Conservation (phyloP, 2,888 invertebrate species). For the Dione vanillae region DNA sequence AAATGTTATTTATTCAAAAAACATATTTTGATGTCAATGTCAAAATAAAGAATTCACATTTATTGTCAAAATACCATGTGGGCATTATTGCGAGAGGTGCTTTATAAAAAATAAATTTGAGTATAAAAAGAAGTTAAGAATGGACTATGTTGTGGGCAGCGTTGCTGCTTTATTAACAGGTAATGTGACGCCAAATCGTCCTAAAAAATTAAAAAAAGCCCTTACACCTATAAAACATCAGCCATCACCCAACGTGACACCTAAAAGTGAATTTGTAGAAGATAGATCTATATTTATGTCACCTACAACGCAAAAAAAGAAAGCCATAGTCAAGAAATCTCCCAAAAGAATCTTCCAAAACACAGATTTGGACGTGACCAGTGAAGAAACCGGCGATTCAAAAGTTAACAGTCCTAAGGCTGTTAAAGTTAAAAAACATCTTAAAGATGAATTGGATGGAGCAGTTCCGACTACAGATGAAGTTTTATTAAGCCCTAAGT, state of each 20-base stretch:
- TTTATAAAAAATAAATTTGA: slow-evolving; percentile 1
- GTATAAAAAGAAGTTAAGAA: slow-evolving; percentile 47
- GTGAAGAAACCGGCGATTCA: slow-evolving; percentile 56
- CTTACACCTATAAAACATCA: slow-evolving; percentile 77
- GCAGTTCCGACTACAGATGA: slow-evolving; percentile 23
- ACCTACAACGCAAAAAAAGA: slow-evolving; percentile 75
- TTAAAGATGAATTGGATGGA: slow-evolving; percentile 65
- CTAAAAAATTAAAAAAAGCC: slow-evolving; percentile 71
- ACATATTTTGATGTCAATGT: slow-evolving; percentile 22
- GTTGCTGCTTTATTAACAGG: slow-evolving; percentile 85
- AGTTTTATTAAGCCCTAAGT: slow-evolving; percentile 43
- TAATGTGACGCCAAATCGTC: slow-evolving; percentile 81
- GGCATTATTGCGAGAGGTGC: slow-evolving; percentile 34
- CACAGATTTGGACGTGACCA: slow-evolving; percentile 65
- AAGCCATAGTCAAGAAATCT: slow-evolving; percentile 76
- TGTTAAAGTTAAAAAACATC: slow-evolving; percentile 75
- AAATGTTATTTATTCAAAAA: too few relatives aligned
- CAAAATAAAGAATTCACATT: slow-evolving; percentile 9
- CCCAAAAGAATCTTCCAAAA: slow-evolving; percentile 78
- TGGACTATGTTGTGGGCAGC: slow-evolving; percentile 84
- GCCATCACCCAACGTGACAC: slow-evolving; percentile 75
- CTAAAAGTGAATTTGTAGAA: slow-evolving; percentile 72
- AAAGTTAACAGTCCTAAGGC: slow-evolving; percentile 63
- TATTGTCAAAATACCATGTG: slow-evolving; percentile 58
- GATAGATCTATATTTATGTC: slow-evolving; percentile 77